Conservation (phyloP, 2,113 vertebrate species). For the Calidris pugnax region DNA sequence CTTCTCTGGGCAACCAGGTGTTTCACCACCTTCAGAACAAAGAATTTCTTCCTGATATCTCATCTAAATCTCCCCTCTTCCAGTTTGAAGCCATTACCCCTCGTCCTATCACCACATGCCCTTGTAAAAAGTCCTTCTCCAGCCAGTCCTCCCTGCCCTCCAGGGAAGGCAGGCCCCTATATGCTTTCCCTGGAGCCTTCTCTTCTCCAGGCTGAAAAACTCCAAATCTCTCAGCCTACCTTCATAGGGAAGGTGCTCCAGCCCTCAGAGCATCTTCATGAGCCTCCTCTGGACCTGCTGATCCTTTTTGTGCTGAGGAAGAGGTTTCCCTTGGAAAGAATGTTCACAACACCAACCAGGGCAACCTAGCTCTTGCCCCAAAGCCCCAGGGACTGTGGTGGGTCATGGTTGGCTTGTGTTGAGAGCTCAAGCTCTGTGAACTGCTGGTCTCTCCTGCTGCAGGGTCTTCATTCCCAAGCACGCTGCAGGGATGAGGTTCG, state of each 20-base stretch:
- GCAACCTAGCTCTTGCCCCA: neutral
- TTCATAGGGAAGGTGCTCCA: neutral
- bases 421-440: neutral
- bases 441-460: neutral
- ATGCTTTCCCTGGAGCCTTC: neutral
- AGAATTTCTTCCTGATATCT: neutral
- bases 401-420: neutral
- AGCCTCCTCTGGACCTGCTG: neutral
- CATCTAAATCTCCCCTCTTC: neutral
- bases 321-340: neutral
- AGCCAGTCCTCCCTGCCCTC: neutral
- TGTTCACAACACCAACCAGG: neutral
- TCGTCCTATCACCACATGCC: neutral
- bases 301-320: neutral
- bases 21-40: no score
- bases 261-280: neutral
- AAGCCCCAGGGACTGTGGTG: neutral
- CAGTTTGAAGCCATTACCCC: neutral
- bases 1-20: no score
- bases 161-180: neutral
- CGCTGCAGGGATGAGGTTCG: slow-evolving; percentile 75
- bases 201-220: neutral
- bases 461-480: slow-evolving; percentile 90
- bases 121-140: neutral
- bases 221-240: neutral